Conservation (phyloP, 2,888 invertebrate genomes). For the Syritta pipiens region DNA sequence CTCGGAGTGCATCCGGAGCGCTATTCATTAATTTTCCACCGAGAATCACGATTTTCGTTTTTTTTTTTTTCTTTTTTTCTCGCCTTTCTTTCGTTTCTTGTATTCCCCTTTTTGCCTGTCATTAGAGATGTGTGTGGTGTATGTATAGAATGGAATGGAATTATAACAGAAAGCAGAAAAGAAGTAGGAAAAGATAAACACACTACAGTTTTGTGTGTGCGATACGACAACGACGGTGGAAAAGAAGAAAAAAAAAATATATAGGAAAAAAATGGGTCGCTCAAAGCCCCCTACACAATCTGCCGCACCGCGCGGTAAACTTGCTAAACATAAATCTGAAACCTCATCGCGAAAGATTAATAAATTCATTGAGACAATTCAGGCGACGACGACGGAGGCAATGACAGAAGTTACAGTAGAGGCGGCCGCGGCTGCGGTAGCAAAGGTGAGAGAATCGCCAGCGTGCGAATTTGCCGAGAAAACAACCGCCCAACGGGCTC, state of each 20-base stretch:
- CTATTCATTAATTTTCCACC: constrained; percentile 40
- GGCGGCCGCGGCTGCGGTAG: too few relatives aligned
- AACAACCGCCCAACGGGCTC: too few relatives aligned
- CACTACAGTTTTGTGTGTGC: constrained; percentile 1
- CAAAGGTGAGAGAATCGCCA: constrained; percentile 41
- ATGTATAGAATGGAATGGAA: constrained; percentile 53
- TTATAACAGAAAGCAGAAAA: constrained; percentile 56
- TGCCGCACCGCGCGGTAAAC: background rate
- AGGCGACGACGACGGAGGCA: too few relatives aligned
- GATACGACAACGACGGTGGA: too few relatives aligned
- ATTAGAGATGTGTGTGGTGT: constrained; percentile 9
- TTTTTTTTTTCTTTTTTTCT: too few relatives aligned
- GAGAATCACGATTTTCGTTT: constrained; percentile 51
- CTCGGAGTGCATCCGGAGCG: background rate
- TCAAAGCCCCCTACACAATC: constrained; percentile 21
- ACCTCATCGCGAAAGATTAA: constrained; percentile 27
- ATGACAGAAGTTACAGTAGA: too few relatives aligned
- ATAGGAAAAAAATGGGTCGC: constrained; percentile 59
- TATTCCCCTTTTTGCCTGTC: constrained; percentile 10
- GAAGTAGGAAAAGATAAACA: constrained; percentile 59
- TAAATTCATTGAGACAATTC: constrained; percentile 22
- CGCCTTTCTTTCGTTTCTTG: too few relatives aligned
- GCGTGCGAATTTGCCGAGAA: background rate
- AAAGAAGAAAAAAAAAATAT: background rate
- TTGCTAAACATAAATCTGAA: constrained; percentile 17